Conservation (phyloP, 1,140 invertebrate species). For the Globodera rostochiensis region DNA sequence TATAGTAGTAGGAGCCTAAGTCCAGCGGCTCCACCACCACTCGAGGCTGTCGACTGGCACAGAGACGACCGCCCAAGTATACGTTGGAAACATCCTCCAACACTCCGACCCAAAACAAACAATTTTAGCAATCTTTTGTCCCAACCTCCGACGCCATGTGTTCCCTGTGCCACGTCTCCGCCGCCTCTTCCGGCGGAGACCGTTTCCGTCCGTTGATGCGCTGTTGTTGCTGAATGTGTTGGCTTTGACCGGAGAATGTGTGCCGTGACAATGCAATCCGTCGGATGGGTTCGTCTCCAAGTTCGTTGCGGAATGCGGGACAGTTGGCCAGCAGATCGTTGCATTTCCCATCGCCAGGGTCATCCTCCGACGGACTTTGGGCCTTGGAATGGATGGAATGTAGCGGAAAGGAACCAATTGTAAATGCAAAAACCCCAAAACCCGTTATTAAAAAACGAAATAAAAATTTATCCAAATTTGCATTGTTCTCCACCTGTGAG, state of each 20-base stretch:
- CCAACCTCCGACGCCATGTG: slow-evolving; percentile 61
- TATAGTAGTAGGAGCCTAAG: slow-evolving; percentile 60
- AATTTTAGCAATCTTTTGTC: slow-evolving; percentile 30
- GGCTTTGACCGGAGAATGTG: slow-evolving; percentile 11
- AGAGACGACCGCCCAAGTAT: slow-evolving; percentile 62
- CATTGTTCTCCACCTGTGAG: slow-evolving; percentile 35
- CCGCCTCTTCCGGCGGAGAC: slow-evolving; percentile 26
- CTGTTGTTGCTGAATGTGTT: not conserved
- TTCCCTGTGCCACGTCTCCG: slow-evolving; percentile 62
- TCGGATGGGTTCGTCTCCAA: slow-evolving; percentile 60
- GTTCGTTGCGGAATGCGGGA: slow-evolving; percentile 63
- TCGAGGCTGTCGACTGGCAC: slow-evolving; percentile 59
- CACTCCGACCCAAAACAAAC: slow-evolving; percentile 46
- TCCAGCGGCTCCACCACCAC: slow-evolving; percentile 64
- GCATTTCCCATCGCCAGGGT: slow-evolving; percentile 61
- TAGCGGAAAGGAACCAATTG: not conserved
- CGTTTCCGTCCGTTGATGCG: slow-evolving; percentile 1
- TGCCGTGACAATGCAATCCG: slow-evolving; percentile 55
- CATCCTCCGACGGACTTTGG: slow-evolving; percentile 62
- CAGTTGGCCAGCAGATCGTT: slow-evolving; percentile 60
- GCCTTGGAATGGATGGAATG: slow-evolving; percentile 33
- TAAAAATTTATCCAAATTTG: not conserved
- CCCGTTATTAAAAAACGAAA: not conserved
- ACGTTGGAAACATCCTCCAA: slow-evolving; percentile 65
- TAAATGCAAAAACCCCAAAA: too few species aligned